phyloP scores from a whole-genome alignment of 2,888 invertebrate genomes.

The Caenorhabditis afra region DNA sequence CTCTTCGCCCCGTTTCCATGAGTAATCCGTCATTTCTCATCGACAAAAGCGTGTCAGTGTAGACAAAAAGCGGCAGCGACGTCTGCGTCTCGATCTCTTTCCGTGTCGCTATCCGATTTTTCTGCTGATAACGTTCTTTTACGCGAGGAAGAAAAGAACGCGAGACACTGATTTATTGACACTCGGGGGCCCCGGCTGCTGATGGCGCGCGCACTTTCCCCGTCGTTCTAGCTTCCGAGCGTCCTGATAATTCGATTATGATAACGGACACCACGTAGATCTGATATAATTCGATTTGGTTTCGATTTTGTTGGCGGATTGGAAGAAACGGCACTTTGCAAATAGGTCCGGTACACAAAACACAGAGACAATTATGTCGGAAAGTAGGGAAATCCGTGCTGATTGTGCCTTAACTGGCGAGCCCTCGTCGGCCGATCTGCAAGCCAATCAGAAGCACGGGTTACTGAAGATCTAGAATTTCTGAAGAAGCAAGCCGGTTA shows the following conservation, averaged over 20 bases:
- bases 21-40: conserved; percentile 43
- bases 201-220: conserved; percentile 23
- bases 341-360: conserved; percentile 25
- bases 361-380: not conserved
- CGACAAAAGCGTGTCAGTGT: conserved; percentile 7
- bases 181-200: not conserved
- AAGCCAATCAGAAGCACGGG: no score
- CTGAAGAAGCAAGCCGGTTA: no score
- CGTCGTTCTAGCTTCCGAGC: not conserved
- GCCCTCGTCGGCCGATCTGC: no score
- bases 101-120: conserved; percentile 4
- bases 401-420: no score
- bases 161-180: conserved; percentile 4
- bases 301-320: conserved; percentile 8
- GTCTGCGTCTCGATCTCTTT: not conserved
- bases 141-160: conserved; percentile 29
- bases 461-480: no score
- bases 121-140: conserved; percentile 16
- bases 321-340: conserved; percentile 13
- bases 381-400: no score
- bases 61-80: not conserved
- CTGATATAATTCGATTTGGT: conserved; percentile 44
- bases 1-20: no score
- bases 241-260: conserved; percentile 44
- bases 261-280: conserved; percentile 41